Conservation (phyloP, 1,140 invertebrate species). For the Dendroctonus ponderosae region DNA sequence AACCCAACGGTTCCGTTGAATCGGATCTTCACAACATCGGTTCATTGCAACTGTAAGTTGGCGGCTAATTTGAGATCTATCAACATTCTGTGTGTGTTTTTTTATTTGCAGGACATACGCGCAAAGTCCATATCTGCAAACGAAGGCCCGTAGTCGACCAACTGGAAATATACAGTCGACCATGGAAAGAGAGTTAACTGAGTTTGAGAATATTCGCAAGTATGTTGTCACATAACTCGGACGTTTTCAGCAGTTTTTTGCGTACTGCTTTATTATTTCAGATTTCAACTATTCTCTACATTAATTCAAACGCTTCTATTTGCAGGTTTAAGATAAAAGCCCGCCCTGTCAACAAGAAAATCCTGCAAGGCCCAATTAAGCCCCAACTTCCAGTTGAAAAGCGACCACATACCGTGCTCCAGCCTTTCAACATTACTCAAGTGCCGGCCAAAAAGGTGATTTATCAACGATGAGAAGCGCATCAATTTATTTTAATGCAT, state of each 20-base stretch:
- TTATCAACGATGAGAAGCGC: background rate
- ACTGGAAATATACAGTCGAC: conserved; percentile 39
- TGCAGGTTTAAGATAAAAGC: conserved; percentile 46
- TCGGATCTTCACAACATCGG: too few relatives aligned
- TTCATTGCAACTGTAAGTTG: too few relatives aligned
- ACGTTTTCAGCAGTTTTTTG: too few relatives aligned
- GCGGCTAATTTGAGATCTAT: background rate
- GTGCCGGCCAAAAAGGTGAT: conserved; percentile 33
- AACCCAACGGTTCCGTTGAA: conserved; percentile 19
- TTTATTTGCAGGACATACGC: conserved; percentile 46
- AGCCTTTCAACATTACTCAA: conserved; percentile 48
- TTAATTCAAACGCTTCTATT: background rate
- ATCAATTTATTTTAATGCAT: background rate
- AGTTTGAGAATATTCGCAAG: conserved; percentile 40
- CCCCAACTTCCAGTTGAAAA: conserved; percentile 27
- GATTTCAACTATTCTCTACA: too few relatives aligned
- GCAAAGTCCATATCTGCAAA: conserved; percentile 50
- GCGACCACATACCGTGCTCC: conserved; percentile 36
- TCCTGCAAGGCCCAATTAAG: conserved; percentile 41
- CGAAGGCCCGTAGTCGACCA: conserved; percentile 47
- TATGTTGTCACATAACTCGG: background rate
- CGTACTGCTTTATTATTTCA: too few relatives aligned
- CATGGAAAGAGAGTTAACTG: conserved; percentile 47
- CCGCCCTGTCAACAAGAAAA: conserved; percentile 43
- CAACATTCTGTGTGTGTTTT: conserved; percentile 1